phyloP scores from a whole-genome alignment of 2,888 invertebrate genomes.

The Elegia similella region DNA sequence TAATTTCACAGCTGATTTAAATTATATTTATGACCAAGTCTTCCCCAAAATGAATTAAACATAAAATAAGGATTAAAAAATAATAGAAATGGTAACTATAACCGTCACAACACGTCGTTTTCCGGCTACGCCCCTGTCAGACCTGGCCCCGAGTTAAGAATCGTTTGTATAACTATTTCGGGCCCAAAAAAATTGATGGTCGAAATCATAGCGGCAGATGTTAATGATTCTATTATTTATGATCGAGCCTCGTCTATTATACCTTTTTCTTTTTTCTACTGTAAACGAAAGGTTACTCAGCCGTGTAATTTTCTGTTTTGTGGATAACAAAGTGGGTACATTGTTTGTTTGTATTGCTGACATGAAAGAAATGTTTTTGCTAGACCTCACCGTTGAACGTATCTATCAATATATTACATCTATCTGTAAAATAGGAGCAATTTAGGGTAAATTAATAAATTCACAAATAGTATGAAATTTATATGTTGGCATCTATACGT shows the following conservation, averaged over 20 bases:
- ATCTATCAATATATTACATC: conserved; percentile 7
- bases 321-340: conserved; percentile 35
- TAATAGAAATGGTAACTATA: conserved; percentile 56
- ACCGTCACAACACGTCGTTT: conserved; percentile 68
- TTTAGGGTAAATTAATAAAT: too few relatives aligned
- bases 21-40: neutral
- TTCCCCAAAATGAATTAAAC: conserved; percentile 13
- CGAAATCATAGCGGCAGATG: conserved; percentile 75
- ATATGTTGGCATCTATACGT: too few relatives aligned
- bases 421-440: neutral
- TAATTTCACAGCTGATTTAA: neutral
- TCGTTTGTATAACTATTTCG: conserved; percentile 46
- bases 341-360: conserved; percentile 14
- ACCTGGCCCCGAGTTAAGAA: conserved; percentile 30
- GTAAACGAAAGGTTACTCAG: conserved; percentile 40
- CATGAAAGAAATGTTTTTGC: neutral
- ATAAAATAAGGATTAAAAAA: conserved; percentile 33
- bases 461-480: too few relatives aligned
- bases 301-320: conserved; percentile 48
- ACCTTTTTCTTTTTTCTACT: conserved; percentile 35
- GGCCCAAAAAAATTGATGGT: conserved; percentile 65
- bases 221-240: conserved; percentile 81
- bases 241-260: conserved; percentile 59
- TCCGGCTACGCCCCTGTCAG: conserved; percentile 57
- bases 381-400: neutral